Percentiles rank a stretch among this genome's conserved stretches.
Conservation (phyloP, 2,797 vertebrate genomes). For the Aeoliscus strigatus region DNA sequence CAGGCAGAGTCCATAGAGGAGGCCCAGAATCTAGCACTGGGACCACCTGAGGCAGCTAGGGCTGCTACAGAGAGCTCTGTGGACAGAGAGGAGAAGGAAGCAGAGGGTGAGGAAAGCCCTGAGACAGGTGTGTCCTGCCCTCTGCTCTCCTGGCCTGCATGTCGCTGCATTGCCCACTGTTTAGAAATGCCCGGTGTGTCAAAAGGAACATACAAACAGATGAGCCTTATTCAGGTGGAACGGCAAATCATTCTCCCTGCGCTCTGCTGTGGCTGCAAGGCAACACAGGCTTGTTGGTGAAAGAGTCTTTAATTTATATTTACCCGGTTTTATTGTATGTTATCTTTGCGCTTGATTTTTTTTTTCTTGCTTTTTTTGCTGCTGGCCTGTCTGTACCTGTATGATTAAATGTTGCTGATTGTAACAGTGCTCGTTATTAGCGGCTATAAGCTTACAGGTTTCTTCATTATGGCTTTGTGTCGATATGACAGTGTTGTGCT, state of each 20-base stretch:
- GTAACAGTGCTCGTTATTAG: conserved; percentile 55
- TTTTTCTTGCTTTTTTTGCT: conserved; percentile 52
- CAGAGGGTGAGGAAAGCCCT: conserved; percentile 75
- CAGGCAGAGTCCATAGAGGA: conserved; percentile 76
- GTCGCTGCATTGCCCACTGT: conserved; percentile 66
- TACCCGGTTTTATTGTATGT: conserved; percentile 47
- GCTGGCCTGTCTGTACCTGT: conserved; percentile 50
- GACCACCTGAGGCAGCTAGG: conserved; percentile 76
- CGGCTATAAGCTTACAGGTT: conserved; percentile 53
- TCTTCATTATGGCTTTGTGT: conserved; percentile 57
- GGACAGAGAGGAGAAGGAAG: conserved; percentile 75
- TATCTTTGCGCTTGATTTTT: conserved; percentile 55
- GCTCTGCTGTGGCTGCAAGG: conserved; percentile 79
- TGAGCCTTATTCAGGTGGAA: conserved; percentile 59
- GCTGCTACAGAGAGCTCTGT: conserved; percentile 72
- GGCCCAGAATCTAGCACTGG: conserved; percentile 73
- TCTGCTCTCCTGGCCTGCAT: conserved; percentile 83
- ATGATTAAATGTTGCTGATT: conserved; percentile 60
- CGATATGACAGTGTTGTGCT: conserved; percentile 82
- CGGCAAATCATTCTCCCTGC: conserved; percentile 64
- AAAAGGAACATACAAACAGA: conserved; percentile 36
- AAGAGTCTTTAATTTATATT: conserved; percentile 65
- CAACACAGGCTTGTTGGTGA: conserved; percentile 82
- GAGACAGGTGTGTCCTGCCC: conserved; percentile 89
- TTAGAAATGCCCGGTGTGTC: conserved; percentile 45